A percentile compares a stretch with the other conserved stretches of the same genome.
Conservation (phyloP, 2,888 invertebrate species). For the Margaritifera margaritifera region DNA sequence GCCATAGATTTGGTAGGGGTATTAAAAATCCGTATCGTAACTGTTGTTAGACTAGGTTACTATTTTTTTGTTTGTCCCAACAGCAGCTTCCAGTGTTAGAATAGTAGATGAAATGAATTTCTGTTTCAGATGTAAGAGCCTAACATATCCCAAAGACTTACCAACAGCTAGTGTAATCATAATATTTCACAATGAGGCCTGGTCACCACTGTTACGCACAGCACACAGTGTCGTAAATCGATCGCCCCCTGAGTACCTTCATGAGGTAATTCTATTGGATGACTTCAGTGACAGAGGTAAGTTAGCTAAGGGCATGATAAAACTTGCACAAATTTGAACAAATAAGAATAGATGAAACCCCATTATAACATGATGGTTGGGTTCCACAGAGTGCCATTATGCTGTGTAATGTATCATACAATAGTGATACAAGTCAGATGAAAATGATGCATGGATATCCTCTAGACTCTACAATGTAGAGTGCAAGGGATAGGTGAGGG, state of each 20-base stretch:
- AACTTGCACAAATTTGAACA: too few relatives aligned
- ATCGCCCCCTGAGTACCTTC: conserved; percentile 81
- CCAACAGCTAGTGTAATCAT: conserved; percentile 82
- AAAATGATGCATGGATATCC: too few relatives aligned
- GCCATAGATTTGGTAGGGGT: too few relatives aligned
- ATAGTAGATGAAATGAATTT: background rate
- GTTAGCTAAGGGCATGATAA: conserved; percentile 17
- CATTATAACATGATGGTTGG: too few relatives aligned
- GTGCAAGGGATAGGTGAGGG: too few relatives aligned
- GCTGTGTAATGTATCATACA: too few relatives aligned
- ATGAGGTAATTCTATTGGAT: conserved; percentile 96
- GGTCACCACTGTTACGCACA: conserved; percentile 87
- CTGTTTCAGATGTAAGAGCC: conserved; percentile 77
- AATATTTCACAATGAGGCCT: conserved; percentile 93
- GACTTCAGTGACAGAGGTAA: conserved; percentile 87
- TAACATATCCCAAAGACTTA: conserved; percentile 80
- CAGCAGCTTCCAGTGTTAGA: background rate
- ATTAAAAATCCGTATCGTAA: too few relatives aligned
- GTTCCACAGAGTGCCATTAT: too few relatives aligned
- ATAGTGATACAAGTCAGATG: too few relatives aligned
- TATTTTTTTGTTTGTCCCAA: background rate
- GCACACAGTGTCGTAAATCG: conserved; percentile 91
- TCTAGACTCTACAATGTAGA: too few relatives aligned
- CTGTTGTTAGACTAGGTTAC: too few relatives aligned
- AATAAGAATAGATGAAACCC: too few relatives aligned